Evolutionary conservation across 2,888 invertebrate species (phyloP), one percentile per base, ranked within the genome.

Genomic region (Hirtodrosophila alboralis): DNA sequence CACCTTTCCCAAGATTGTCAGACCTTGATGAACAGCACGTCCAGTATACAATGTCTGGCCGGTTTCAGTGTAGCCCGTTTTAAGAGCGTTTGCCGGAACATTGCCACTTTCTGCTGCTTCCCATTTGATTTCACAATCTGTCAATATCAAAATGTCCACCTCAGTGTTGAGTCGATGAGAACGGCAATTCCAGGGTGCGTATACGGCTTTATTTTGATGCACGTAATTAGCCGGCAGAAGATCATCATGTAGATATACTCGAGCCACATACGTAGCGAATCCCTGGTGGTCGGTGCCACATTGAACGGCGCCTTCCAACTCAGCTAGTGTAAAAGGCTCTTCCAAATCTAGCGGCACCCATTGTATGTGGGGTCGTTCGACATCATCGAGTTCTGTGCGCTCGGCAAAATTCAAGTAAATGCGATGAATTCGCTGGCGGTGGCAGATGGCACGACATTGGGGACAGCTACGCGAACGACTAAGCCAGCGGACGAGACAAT

Each of bases 161-260:
- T 65, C 64, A 0, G 68, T 65, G 8, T 27, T 63, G 0, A 87
- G 45, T 1, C 31, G 58, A 37, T 83, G 78, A 0, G 79, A 63
- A 2, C 45, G 18, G 47, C 87, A 87, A 6, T 52, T 49, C 61
- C 70, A 86, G 0, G 88, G 78, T 0, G 79, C 52, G 18, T 66
- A 78, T 0, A 70, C 88, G 0, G 59, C 69, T 38, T 72, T 78
- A 10, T 73, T 77, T 3, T 67, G 58, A 0, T 87, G 85, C 13
- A 86, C 84, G 62, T 83, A 88, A 28, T 70, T 76, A 1, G 84
- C 85, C 0, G 88, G 88, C 18, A 88, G 13, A 0, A 88, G 67
- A 65, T 88, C 88, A 3, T 88, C 75, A 1, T 56, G 7, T 0
- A 69, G 12, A 38, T 78, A 84, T 0, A 63, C 87, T 6, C 88